Evolutionary conservation across 2,113 vertebrate species (phyloP).

Genomic region (Oreochromis spilurus): DNA sequence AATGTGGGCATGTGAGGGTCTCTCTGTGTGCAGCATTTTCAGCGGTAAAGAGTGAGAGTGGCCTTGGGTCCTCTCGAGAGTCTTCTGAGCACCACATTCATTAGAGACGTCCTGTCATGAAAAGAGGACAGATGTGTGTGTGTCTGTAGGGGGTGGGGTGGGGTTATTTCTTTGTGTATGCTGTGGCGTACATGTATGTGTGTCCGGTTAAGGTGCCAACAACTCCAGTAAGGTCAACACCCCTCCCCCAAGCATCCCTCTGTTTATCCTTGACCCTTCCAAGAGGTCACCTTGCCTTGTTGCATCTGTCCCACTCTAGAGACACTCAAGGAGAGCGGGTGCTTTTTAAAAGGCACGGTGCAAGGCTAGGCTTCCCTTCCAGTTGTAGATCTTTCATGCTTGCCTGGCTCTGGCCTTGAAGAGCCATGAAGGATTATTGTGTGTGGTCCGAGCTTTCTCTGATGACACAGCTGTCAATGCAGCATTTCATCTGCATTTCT

Average conservation of each 20-base stretch:
- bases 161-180: background rate
- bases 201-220: constrained; percentile 38
- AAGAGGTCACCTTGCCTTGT: constrained; percentile 55
- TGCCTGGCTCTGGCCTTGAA: constrained; percentile 59
- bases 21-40: constrained; percentile 25
- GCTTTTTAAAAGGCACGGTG: constrained; percentile 51
- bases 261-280: constrained; percentile 67
- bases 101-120: constrained; percentile 43
- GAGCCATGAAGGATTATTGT: constrained; percentile 47
- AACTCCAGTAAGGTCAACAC: constrained; percentile 42
- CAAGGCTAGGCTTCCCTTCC: constrained; percentile 55
- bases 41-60: constrained; percentile 12
- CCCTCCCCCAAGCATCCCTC: constrained; percentile 31
- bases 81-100: constrained; percentile 34
- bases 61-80: constrained; percentile 53
- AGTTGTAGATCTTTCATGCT: constrained; percentile 58
- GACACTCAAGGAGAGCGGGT: constrained; percentile 64
- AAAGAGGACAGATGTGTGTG: constrained; percentile 9
- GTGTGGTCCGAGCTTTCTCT: constrained; percentile 58
- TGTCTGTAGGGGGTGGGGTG: background rate
- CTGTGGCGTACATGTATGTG: background rate
- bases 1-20: constrained; percentile 36
- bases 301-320: constrained; percentile 65
- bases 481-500: constrained; percentile 4
- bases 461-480: constrained; percentile 42